Evolutionary conservation across 1,140 invertebrate species (phyloP).

Genomic region (Steinernema feltiae): DNA sequence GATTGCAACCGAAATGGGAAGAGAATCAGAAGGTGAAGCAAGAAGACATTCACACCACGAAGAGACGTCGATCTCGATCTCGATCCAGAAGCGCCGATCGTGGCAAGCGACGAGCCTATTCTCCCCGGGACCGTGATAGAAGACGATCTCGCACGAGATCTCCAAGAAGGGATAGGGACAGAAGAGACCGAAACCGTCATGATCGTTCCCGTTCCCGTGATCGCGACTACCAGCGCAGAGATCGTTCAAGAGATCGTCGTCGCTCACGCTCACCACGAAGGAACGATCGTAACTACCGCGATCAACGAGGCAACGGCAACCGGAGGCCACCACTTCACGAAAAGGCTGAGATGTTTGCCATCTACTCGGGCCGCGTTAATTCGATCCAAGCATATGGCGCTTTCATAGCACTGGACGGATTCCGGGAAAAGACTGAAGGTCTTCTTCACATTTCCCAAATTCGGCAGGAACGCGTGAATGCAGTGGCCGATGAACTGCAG

Average conservation of each 20-base stretch:
- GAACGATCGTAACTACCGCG: slow-evolving; percentile 30
- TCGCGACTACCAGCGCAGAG: not conserved
- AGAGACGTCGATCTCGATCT: slow-evolving; percentile 32
- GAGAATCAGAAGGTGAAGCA: slow-evolving; percentile 24
- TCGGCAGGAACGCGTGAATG: slow-evolving; percentile 83
- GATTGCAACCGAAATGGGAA: slow-evolving; percentile 67
- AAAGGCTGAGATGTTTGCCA: slow-evolving; percentile 65
- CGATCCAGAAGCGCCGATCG: slow-evolving; percentile 32
- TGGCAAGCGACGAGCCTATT: slow-evolving; percentile 37
- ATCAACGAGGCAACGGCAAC: not conserved
- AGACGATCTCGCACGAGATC: slow-evolving; percentile 50
- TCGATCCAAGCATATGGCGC: slow-evolving; percentile 95
- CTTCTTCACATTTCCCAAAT: slow-evolving; percentile 92
- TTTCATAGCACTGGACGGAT: slow-evolving; percentile 85
- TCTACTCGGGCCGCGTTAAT: slow-evolving; percentile 86
- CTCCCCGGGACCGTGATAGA: slow-evolving; percentile 39
- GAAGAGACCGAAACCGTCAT: not conserved
- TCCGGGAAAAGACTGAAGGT: slow-evolving; percentile 76
- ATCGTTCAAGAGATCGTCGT: not conserved
- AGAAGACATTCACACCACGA: slow-evolving; percentile 8
- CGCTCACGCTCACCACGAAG: not conserved
- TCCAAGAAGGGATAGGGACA: slow-evolving; percentile 39
- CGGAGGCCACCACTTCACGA: slow-evolving; percentile 50
- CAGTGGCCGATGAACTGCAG: slow-evolving; percentile 84
- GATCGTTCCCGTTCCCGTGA: not conserved